Evolutionary conservation across 64 coral and sea anemone genomes (phyloP).

Genomic region (Pachyseris speciosa): DNA sequence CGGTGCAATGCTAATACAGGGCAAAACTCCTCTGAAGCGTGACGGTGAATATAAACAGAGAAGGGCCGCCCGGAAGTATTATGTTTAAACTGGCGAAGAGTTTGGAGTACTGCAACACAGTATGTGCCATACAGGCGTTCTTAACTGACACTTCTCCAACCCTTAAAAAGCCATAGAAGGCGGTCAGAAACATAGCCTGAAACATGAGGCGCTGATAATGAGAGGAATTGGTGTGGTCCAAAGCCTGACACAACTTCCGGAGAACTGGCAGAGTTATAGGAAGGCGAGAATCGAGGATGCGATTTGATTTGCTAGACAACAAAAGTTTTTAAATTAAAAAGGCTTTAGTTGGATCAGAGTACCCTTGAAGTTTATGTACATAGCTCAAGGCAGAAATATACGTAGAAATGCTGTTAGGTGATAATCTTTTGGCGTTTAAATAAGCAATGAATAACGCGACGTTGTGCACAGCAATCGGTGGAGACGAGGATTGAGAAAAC

Average conservation of each 20-base stretch:
- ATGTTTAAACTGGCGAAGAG: too few species aligned
- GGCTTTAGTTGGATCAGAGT: not conserved
- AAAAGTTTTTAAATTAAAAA: too few species aligned
- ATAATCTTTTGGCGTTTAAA: not conserved
- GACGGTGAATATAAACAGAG: too few species aligned
- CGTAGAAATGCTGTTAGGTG: not conserved
- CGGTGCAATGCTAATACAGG: too few species aligned
- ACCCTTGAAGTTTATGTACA: not conserved
- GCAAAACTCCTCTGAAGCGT: too few species aligned
- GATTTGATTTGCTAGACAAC: too few species aligned
- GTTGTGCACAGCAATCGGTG: not conserved
- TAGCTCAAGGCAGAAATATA: not conserved
- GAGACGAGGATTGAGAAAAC: not conserved
- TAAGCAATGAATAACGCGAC: not conserved
- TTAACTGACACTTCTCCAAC: not conserved
- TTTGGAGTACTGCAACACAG: not conserved
- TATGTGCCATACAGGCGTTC: not conserved
- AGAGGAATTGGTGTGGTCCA: constrained; percentile 5
- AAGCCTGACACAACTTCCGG: not conserved
- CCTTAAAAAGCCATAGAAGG: not conserved
- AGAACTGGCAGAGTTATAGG: not conserved
- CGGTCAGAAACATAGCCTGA: constrained; percentile 1
- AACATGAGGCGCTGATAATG: not conserved
- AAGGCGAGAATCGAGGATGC: not conserved
- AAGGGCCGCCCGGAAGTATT: too few species aligned